Base-by-base conservation (phyloP, 1,140 invertebrate species). In the Megalopta genalis region DNA sequence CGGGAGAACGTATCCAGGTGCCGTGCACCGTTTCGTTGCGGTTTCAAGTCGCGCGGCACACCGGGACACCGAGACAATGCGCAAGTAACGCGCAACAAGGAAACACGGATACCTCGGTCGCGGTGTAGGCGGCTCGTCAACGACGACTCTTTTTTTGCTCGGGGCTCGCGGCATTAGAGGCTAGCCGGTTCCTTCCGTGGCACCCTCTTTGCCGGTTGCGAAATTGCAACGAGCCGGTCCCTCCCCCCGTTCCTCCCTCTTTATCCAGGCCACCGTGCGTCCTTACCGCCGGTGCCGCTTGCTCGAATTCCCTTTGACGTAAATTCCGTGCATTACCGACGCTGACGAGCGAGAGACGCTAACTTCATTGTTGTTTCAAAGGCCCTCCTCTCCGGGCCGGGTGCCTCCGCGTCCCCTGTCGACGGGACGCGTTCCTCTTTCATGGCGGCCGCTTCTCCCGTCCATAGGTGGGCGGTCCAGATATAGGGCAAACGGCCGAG, bases 301-400 rank as follows among this genome's bases (percentile, higher is more conserved):
- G 80, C 81, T 85, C 85, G 86, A 90, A 90, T 90, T 91, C 87
- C 87, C 90, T 91, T 92, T 91, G 91, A 91, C 90, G 88, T 88
- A 83, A 90, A 90, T 90, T 90, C 84, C 86, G 79, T 84, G 84
- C 87, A 92, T 91, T 91, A 91, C 90, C 86, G 87, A 90, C 88
- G 82, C 90, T 91, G 89, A 91, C 87, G 89, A 90, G 87, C 86
- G 87, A 85, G 87, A 90, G 87, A 90, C 85, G 87, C 83, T 92
- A 91, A 92, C 90, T 92, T 91, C 88, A 91, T 92, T 92, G 90
- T 92, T 92, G 88, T 90, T 91, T 92, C 90, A 92, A 92, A 91
- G 90, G 88, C 83, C 69, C 77, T 87, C 80, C 85, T 87, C 81
- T 76, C 66, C 62, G 73, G 49, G 72, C 46, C 25, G 57, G 62